Conservation (phyloP, 1,140 invertebrate species). For the Papilio xuthus region DNA sequence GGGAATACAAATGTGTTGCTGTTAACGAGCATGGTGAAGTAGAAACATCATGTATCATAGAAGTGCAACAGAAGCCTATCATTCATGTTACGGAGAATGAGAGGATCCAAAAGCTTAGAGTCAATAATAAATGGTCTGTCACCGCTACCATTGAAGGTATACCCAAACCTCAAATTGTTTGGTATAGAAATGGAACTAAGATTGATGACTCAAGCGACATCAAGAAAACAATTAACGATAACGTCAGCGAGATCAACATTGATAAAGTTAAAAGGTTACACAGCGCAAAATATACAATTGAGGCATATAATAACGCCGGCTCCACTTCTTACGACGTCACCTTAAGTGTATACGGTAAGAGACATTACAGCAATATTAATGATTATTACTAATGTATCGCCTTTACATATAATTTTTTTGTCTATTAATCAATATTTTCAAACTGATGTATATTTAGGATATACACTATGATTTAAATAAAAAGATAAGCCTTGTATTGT, state of each 20-base stretch:
- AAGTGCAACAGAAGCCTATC: conserved; percentile 85
- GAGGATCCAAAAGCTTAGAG: conserved; percentile 83
- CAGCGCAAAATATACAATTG: conserved; percentile 85
- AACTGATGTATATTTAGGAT: too few species aligned
- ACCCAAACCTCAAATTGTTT: conserved; percentile 85
- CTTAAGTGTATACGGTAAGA: conserved; percentile 90
- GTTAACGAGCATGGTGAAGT: conserved; percentile 87
- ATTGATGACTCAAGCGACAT: conserved; percentile 80
- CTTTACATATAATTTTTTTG: background rate
- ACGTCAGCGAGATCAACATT: conserved; percentile 84
- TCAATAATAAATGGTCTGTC: conserved; percentile 84
- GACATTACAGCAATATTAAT: background rate
- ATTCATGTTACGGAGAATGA: conserved; percentile 84
- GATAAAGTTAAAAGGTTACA: conserved; percentile 83
- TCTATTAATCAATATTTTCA: background rate
- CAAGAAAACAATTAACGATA: conserved; percentile 83
- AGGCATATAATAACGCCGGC: conserved; percentile 87
- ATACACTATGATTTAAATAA: background rate
- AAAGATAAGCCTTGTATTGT: background rate
- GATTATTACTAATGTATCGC: background rate
- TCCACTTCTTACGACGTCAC: conserved; percentile 86
- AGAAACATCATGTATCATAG: conserved; percentile 86
- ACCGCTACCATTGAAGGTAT: conserved; percentile 84
- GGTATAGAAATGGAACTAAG: conserved; percentile 84
- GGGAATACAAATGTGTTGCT: conserved; percentile 87